phyloP scores from a whole-genome alignment of 2,113 vertebrate species.

The Spea bombifrons region DNA sequence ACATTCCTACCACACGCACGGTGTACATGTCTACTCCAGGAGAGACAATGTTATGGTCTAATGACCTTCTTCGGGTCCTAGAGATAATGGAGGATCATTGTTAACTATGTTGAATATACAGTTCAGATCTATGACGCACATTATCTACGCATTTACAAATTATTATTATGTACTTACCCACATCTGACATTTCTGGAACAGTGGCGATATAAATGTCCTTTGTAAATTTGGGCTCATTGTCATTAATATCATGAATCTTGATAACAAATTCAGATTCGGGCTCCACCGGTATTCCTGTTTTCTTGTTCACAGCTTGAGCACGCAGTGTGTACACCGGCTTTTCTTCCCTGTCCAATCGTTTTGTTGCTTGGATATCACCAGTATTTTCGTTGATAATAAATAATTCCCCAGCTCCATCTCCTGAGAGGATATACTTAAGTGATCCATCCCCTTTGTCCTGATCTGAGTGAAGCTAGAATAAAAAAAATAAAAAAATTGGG shows the following conservation, averaged over 20 bases:
- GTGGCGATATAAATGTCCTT: slow-evolving; percentile 81
- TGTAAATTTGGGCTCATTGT: slow-evolving; percentile 93
- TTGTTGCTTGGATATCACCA: slow-evolving; percentile 94
- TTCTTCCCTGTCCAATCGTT: slow-evolving; percentile 91
- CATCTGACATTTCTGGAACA: slow-evolving; percentile 90
- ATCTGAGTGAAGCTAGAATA: slow-evolving; percentile 89
- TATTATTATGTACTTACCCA: slow-evolving; percentile 70
- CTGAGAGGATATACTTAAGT: slow-evolving; percentile 88
- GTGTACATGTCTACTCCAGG: too few species aligned
- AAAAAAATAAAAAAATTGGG: slow-evolving; percentile 46
- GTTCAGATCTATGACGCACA: too few species aligned
- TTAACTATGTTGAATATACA: too few species aligned
- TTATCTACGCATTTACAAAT: too few species aligned
- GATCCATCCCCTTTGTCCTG: slow-evolving; percentile 86
- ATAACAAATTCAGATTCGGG: slow-evolving; percentile 94
- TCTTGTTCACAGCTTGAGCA: slow-evolving; percentile 86
- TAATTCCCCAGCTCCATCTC: slow-evolving; percentile 89
- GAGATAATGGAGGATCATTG: too few species aligned
- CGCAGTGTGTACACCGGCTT: slow-evolving; percentile 86
- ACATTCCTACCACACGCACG: too few species aligned
- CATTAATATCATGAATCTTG: slow-evolving; percentile 97
- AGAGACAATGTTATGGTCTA: too few species aligned
- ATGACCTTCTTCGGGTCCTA: too few species aligned
- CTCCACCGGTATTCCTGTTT: slow-evolving; percentile 85
- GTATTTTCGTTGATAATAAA: slow-evolving; percentile 96